These are phyloP conservation scores for Lagria hirta DNA, from an alignment of 2,888 invertebrate species.

Conservation along the genomic window DNA sequence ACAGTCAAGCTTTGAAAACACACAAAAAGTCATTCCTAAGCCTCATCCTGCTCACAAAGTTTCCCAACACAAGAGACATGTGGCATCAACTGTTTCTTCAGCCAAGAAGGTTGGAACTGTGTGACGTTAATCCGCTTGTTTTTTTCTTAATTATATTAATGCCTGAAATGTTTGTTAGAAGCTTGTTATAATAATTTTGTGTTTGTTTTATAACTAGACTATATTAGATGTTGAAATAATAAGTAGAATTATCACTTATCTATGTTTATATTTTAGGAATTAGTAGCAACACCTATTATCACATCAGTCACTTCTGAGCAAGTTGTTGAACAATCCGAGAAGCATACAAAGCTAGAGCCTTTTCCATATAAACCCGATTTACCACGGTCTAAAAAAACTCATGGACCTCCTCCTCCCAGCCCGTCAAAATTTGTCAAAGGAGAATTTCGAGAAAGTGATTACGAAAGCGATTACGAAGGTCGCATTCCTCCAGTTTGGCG, in stretches of 20 bases:
- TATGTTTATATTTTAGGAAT: constrained; percentile 54
- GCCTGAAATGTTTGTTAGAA: neutral
- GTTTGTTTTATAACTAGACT: constrained; percentile 1
- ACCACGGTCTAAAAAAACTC: constrained; percentile 46
- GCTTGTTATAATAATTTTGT: constrained; percentile 1
- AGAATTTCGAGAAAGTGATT: constrained; percentile 69
- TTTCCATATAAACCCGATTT: constrained; percentile 55
- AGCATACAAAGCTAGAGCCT: constrained; percentile 52
- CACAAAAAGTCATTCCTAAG: constrained; percentile 37
- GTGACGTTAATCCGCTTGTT: constrained; percentile 23
- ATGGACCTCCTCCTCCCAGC: constrained; percentile 59
- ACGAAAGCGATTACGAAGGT: constrained; percentile 71
- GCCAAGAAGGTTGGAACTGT: constrained; percentile 52
- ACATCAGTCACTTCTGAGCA: constrained; percentile 54
- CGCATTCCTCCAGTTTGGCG: constrained; percentile 65
- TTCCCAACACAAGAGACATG: constrained; percentile 48
- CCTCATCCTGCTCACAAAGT: constrained; percentile 42
- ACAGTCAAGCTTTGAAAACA: constrained; percentile 43
- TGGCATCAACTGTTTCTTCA: constrained; percentile 41
- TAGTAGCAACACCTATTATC: constrained; percentile 56
- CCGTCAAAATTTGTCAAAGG: constrained; percentile 68
- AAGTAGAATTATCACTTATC: too few relatives aligned
- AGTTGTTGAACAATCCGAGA: constrained; percentile 45
- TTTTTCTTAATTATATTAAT: too few relatives aligned
- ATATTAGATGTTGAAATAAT: too few relatives aligned